These are phyloP conservation scores for Drosophila buzzatii DNA, from an alignment of 2,888 invertebrate genomes.

Conservation along the genomic window DNA sequence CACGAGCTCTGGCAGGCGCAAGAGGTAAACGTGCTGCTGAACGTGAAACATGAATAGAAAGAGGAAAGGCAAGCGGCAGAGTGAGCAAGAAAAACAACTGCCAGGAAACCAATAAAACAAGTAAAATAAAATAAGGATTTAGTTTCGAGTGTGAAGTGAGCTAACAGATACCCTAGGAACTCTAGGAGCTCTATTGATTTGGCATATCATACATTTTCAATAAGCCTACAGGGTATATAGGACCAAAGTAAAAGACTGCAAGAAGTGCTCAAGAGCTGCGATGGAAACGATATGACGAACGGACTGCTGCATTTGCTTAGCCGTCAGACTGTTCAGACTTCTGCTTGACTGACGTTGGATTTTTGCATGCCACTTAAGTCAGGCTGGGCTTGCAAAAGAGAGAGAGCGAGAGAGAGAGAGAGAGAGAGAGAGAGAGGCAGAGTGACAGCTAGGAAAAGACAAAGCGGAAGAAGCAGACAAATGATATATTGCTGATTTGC, in stretches of 20 bases:
- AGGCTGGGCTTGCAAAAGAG: constrained; percentile 10
- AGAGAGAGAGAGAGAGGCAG: neutral
- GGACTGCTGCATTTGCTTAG: constrained; percentile 50
- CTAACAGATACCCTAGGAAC: neutral
- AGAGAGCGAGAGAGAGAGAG: neutral
- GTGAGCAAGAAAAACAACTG: constrained; percentile 7
- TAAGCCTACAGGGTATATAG: neutral
- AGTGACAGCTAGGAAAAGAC: constrained; percentile 3
- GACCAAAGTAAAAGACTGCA: constrained; percentile 30
- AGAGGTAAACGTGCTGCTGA: constrained; percentile 34
- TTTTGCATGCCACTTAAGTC: constrained; percentile 75
- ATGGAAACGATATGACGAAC: constrained; percentile 37
- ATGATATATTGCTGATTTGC: constrained; percentile 78
- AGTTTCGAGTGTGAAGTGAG: neutral
- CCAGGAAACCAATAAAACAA: constrained; percentile 65
- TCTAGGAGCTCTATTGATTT: neutral
- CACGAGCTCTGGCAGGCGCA: constrained; percentile 19
- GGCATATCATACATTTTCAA: neutral
- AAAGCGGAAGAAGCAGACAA: constrained; percentile 50
- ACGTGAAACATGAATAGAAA: constrained; percentile 15
- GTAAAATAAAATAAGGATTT: neutral
- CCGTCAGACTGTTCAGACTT: constrained; percentile 16
- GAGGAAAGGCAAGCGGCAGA: neutral
- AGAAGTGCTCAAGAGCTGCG: constrained; percentile 9
- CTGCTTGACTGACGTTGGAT: constrained; percentile 56